Base-by-base conservation (phyloP, 2,888 invertebrate species). In the Parnassius glacialis region DNA sequence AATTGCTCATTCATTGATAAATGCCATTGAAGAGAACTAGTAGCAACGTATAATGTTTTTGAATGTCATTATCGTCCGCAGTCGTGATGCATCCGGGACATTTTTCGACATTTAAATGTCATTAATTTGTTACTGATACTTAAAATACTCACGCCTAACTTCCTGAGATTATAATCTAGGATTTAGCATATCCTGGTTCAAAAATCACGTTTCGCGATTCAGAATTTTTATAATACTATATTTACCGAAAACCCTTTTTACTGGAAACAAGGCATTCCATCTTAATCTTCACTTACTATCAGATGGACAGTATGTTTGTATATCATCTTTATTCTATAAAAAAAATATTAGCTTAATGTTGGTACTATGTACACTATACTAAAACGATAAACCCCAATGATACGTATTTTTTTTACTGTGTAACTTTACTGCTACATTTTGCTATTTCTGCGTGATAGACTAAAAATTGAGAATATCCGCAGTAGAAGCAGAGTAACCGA, bases 31-130 rank as follows among this genome's bases (percentile, higher is more conserved):
- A 34, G 7, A 34, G 34, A 34, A 34, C 34, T 34, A 34, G 34
- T 7, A 7, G 34, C 34, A 34, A 34, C 34, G 34, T 34, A 34
- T 34, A 34, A 34, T 34, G 16, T 12, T 45, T 45, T 45, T n/a
- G n/a, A 45, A 45, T n/a, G 12, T 13, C 48, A 13, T 48, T 13
- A 48, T 13, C 3, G 48, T 48, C n/a, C 44, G 13, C 25, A 51
- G 3, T 52, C 16, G 12, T 16, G 7, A 3, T 34, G 47, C 43
- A 62, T 62, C 57, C 61, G 57, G 52, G 43, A 62, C 52, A 47
- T 47, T 61, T 61, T 34, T 61, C 43, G 58, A 52, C 58, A 58
- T 58, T 58, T 58, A 51, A 52, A 58, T 58, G 25, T 43, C 42
- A 58, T 58, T n/a, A n/a, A n/a, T n/a, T 53, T 53, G 61, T 11